Conservation (phyloP, 2,888 invertebrate species). For the Oscheius sp. region DNA sequence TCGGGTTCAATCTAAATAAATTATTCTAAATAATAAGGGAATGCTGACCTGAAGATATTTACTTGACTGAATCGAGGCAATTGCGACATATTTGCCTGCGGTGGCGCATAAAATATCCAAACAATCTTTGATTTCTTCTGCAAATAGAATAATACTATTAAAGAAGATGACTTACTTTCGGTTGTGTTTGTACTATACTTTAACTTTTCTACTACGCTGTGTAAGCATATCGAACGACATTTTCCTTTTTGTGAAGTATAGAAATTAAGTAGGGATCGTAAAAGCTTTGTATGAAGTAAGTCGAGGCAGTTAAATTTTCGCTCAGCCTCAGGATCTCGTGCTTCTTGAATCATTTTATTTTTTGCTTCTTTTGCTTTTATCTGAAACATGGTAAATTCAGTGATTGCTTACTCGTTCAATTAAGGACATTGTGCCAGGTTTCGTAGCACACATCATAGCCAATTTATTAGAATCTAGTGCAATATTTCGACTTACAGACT, state of each 20-base stretch:
- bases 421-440: constrained; percentile 24
- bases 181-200: constrained; percentile 1
- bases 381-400: constrained; percentile 28
- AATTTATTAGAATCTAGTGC: constrained; percentile 37
- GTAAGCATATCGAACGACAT: constrained; percentile 16
- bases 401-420: constrained; percentile 31
- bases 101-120: constrained; percentile 16
- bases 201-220: constrained; percentile 11
- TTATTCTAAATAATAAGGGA: not conserved
- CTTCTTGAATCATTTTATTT: constrained; percentile 12
- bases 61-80: constrained; percentile 1
- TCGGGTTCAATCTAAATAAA: not conserved
- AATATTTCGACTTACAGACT: constrained; percentile 19
- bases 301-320: not conserved
- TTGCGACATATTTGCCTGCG: not conserved
- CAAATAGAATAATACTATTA: not conserved
- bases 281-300: not conserved
- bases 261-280: constrained; percentile 13
- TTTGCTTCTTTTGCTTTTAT: constrained; percentile 38
- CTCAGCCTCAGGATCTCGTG: constrained; percentile 33
- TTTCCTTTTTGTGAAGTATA: not conserved
- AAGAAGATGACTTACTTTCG: not conserved
- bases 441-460: constrained; percentile 11
- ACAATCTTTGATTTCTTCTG: constrained; percentile 12
- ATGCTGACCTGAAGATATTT: constrained; percentile 19